Conservation (phyloP, 2,113 vertebrate genomes). For the Rhynchopsitta pachyrhyncha region DNA sequence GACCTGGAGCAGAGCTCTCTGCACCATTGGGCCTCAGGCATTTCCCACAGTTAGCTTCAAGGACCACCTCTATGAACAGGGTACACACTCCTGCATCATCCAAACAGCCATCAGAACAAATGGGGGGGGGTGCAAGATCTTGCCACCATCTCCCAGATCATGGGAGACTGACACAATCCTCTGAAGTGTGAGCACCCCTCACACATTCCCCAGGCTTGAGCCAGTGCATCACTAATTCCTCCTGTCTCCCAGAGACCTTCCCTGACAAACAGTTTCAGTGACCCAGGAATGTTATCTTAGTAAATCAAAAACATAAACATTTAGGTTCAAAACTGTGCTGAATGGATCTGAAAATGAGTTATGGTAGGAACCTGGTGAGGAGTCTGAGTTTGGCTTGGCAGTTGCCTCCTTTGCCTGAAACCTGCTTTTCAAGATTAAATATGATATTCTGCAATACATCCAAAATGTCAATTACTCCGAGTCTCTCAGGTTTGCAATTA, state of each 20-base stretch:
- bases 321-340: constrained; percentile 66
- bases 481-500: constrained; percentile 75
- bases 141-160: rapidly evolving
- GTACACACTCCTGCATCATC: rapidly evolving
- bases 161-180: rapidly evolving
- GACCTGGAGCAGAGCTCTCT: not conserved
- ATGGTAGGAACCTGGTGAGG: constrained; percentile 56
- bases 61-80: rapidly evolving
- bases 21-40: rapidly evolving
- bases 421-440: constrained; percentile 74
- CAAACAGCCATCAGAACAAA: not conserved
- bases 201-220: not conserved
- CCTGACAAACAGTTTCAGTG: constrained; percentile 57
- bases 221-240: not conserved
- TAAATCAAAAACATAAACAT: constrained; percentile 73
- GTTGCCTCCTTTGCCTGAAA: constrained; percentile 63
- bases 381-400: constrained; percentile 72
- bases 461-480: constrained; percentile 72
- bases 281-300: constrained; percentile 71
- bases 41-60: rapidly evolving
- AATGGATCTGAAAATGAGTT: constrained; percentile 65
- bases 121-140: not conserved
- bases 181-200: not conserved
- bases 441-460: constrained; percentile 65
- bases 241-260: constrained; percentile 15